Evolutionary conservation across 2,113 vertebrate genomes (phyloP), one percentile per base, ranked within the genome.

Genomic region (Chlamydotis undulata): DNA sequence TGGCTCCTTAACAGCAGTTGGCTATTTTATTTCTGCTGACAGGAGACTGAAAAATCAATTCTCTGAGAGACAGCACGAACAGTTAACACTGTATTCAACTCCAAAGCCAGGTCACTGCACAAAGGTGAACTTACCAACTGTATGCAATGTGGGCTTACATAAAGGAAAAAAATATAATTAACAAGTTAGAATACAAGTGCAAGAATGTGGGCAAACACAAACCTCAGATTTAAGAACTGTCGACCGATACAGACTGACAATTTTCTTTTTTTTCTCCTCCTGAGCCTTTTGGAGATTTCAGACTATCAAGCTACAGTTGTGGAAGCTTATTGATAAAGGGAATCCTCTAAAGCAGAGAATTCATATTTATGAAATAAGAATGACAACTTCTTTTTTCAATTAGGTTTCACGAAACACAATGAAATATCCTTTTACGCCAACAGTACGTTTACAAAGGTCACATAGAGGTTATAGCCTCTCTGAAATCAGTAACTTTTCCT

Each of bases 71-170:
- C 52, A 43, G 87, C 24, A 79, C 2, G 5, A 94, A 89, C 77
- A 68, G 87, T 69, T 95, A 97, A 96, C 70, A 88, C 13, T 33
- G 29, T 81, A 85, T 69, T 90, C 87, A 91, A 50, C 84, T 76
- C 74, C 85, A 80, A 87, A 91, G 94, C 75, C 91, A 94, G 78
- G 90, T 93, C 90, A 96, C 67, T n/a, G 74, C 67, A 93, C 81
- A 77, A 87, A 93, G 78, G 43, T 94, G 71, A 88, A 79, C 61
- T 78, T 73, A 50, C 43, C 70, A 82, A 80, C 50, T 71, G 57
- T 41, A 73, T 39, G 59, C 45, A 93, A 33, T 23, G 19, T 41
- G 45, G 78, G 70, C 83, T 97, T 77, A 63, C 12, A 9, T 4
- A 10, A 80, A 80, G 78, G 45, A 55, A 71, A 95, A 83, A 83